phyloP scores from a whole-genome alignment of 2,888 invertebrate genomes.

The Brachycybe producta region DNA sequence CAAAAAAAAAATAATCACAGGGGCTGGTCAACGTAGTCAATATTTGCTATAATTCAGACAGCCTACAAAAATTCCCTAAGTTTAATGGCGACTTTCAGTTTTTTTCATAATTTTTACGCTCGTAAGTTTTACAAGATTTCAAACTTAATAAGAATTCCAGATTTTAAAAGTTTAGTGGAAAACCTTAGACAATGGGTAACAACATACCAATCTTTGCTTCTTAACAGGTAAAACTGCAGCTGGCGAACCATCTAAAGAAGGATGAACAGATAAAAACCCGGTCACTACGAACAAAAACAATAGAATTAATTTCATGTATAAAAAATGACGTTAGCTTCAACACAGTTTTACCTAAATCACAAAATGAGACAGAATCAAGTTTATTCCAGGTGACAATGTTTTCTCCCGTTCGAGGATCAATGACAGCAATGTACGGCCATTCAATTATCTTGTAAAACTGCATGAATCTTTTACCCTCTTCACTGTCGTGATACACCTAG shows the following conservation, averaged over 20 bases:
- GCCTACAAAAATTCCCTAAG: no score
- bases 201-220: conserved; percentile 5
- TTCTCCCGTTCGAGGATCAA: conserved; percentile 56
- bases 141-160: no score
- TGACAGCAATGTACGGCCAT: conserved; percentile 50
- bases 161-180: no score
- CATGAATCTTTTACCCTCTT: conserved; percentile 48
- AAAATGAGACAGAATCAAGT: conserved; percentile 33
- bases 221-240: conserved; percentile 5
- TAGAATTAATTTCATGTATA: background rate
- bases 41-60: no score
- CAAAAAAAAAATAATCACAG: no score
- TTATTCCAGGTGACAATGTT: conserved; percentile 39
- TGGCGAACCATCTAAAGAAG: conserved; percentile 14
- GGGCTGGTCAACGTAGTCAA: no score
- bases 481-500: conserved; percentile 40
- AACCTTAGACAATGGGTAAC: no score
- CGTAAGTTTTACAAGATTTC: no score
- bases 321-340: background rate
- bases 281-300: conserved; percentile 15
- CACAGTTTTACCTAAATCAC: conserved; percentile 31
- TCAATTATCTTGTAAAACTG: conserved; percentile 49
- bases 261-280: conserved; percentile 16
- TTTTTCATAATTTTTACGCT: no score
- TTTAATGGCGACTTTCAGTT: no score